phyloP scores from a whole-genome alignment of 2,888 invertebrate genomes.

The Odontomyia ornata region DNA sequence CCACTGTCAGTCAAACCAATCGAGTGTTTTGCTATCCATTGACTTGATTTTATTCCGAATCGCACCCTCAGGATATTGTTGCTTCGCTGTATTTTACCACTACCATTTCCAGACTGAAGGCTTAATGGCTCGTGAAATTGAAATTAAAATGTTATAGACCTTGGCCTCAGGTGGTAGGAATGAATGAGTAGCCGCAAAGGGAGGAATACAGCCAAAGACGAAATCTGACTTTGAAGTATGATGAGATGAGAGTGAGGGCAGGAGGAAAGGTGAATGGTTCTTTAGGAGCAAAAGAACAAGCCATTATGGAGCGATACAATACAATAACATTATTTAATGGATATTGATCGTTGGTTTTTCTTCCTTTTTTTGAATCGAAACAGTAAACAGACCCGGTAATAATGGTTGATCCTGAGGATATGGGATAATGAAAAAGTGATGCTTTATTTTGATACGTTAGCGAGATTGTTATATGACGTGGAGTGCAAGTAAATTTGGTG shows the following conservation, averaged over 20 bases:
- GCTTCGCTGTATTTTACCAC: conserved; percentile 5
- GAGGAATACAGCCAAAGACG: not conserved
- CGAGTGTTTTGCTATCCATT: conserved; percentile 33
- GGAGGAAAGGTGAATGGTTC: too few relatives aligned
- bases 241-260: not conserved
- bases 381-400: conserved; percentile 21
- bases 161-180: conserved; percentile 31
- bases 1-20: conserved; percentile 29
- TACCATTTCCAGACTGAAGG: conserved; percentile 39
- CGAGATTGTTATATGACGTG: too few relatives aligned
- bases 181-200: not conserved
- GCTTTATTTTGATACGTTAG: not conserved
- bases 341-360: conserved; percentile 29
- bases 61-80: conserved; percentile 33
- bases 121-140: conserved; percentile 46
- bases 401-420: not conserved
- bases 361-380: not conserved
- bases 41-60: conserved; percentile 29
- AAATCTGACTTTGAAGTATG: not conserved
- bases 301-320: not conserved
- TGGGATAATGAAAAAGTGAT: not conserved
- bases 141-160: conserved; percentile 46
- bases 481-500: too few relatives aligned
- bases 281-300: not conserved
- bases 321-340: conserved; percentile 42